A percentile compares a stretch with the other conserved stretches of the same genome.
phyloP scores from a whole-genome alignment of 2,797 vertebrate species.

The Apogon talboti region DNA sequence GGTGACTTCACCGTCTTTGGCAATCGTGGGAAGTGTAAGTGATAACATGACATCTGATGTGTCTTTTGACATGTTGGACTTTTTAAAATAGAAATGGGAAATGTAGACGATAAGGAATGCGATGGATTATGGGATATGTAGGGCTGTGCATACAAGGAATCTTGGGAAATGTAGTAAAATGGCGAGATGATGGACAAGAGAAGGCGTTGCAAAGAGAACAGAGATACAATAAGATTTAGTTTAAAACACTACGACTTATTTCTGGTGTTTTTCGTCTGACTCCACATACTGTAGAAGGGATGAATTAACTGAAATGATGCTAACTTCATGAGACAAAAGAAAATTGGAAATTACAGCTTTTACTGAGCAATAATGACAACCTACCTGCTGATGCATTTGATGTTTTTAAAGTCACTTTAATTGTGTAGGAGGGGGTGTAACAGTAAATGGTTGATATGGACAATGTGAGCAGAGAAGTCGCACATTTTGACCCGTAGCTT shows the following conservation, averaged over 20 bases:
- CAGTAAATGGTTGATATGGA: neutral
- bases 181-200: neutral
- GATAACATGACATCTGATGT: neutral
- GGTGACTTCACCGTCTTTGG: constrained; percentile 38
- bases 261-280: constrained; percentile 20
- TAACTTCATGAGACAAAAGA: constrained; percentile 21
- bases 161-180: constrained; percentile 48
- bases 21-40: constrained; percentile 47
- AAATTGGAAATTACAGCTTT: constrained; percentile 25
- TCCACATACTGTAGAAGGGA: constrained; percentile 1
- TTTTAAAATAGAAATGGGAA: constrained; percentile 3
- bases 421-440: neutral
- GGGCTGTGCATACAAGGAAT: constrained; percentile 16
- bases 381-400: neutral
- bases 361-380: constrained; percentile 1
- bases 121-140: constrained; percentile 12
- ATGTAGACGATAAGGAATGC: neutral
- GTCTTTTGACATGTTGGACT: constrained; percentile 23
- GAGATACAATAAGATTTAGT: constrained; percentile 4
- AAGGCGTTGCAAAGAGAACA: neutral
- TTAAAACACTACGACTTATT: constrained; percentile 15
- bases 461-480: too few species aligned
- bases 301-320: neutral
- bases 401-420: constrained; percentile 1
- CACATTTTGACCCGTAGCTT: too few species aligned